Conservation (phyloP, 2,888 invertebrate species). For the Morpho deidamia region DNA sequence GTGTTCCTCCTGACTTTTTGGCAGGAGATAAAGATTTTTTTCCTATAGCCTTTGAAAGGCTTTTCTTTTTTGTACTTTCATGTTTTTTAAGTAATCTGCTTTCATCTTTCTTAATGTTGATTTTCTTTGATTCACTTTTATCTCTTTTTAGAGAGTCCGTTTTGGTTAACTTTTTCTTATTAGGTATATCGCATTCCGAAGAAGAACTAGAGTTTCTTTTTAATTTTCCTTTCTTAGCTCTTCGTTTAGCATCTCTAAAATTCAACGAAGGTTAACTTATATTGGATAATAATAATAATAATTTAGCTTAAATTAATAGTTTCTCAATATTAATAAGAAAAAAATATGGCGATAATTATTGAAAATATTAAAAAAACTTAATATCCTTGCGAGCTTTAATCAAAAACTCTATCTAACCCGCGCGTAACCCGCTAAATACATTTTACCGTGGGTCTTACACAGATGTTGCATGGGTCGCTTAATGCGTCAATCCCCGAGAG, state of each 20-base stretch:
- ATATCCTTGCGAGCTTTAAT: too few relatives aligned
- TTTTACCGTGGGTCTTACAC: too few relatives aligned
- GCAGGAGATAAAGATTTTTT: conserved; percentile 73
- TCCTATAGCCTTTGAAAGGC: conserved; percentile 51
- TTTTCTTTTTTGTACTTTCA: conserved; percentile 56
- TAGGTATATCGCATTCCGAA: conserved; percentile 80
- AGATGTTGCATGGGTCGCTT: too few relatives aligned
- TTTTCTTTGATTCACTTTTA: conserved; percentile 67
- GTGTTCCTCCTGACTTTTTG: conserved; percentile 72
- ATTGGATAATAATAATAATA: too few relatives aligned
- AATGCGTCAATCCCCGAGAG: too few relatives aligned
- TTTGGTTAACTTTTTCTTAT: conserved; percentile 76
- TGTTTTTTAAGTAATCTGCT: conserved; percentile 52
- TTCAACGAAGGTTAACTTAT: neutral
- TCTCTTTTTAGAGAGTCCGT: conserved; percentile 56
- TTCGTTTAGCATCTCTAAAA: conserved; percentile 67
- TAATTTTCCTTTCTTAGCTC: conserved; percentile 70
- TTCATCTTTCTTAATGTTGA: conserved; percentile 60
- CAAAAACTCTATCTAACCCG: too few relatives aligned
- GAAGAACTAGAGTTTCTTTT: conserved; percentile 81
- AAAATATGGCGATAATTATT: too few relatives aligned
- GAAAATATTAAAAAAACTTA: too few relatives aligned
- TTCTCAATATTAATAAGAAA: too few relatives aligned
- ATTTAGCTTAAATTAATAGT: too few relatives aligned
- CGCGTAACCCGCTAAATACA: too few relatives aligned